Percentiles rank a stretch among this genome's conserved stretches.
These are phyloP conservation scores for Enteromius trimaculatus DNA, from an alignment of 2,797 vertebrate genomes.

Conservation along the genomic window DNA sequence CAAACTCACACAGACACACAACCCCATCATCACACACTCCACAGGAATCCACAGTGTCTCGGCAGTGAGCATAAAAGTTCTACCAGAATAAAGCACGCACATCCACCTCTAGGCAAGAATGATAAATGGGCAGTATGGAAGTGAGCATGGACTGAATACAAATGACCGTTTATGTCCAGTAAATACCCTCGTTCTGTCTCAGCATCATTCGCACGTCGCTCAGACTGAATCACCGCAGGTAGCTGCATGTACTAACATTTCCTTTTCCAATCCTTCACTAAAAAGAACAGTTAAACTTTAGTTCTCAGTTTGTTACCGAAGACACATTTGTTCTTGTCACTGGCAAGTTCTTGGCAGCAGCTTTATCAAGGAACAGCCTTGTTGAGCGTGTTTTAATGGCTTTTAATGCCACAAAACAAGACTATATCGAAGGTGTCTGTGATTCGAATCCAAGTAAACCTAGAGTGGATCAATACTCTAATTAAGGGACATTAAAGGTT, in stretches of 20 bases:
- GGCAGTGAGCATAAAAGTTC: slow-evolving; percentile 13
- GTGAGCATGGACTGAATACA: slow-evolving; percentile 22
- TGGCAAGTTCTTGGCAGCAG: slow-evolving; percentile 22
- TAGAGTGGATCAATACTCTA: slow-evolving; percentile 64
- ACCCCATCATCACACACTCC: slow-evolving; percentile 44
- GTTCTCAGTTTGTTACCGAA: slow-evolving; percentile 2
- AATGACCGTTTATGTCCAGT: slow-evolving; percentile 23
- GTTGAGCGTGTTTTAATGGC: slow-evolving; percentile 15
- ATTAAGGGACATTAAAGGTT: slow-evolving; percentile 55
- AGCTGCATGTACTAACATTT: not conserved
- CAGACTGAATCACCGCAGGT: slow-evolving; percentile 11
- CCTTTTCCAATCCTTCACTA: not conserved
- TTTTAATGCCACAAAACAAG: slow-evolving; percentile 24
- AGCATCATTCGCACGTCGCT: not conserved
- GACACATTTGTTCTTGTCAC: slow-evolving; percentile 20
- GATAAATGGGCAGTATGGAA: slow-evolving; percentile 26
- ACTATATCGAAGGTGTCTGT: not conserved
- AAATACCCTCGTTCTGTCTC: not conserved
- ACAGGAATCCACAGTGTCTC: slow-evolving; percentile 34
- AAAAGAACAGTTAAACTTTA: slow-evolving; percentile 18
- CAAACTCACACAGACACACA: slow-evolving; percentile 21
- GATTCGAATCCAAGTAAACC: slow-evolving; percentile 30
- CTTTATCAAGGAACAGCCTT: slow-evolving; percentile 8
- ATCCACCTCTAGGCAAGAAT: slow-evolving; percentile 22
- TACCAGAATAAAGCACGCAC: slow-evolving; percentile 4